Evolutionary conservation across 1,140 invertebrate species (phyloP), one percentile per base, ranked within the genome.

Genomic region (Prorops nasuta): DNA sequence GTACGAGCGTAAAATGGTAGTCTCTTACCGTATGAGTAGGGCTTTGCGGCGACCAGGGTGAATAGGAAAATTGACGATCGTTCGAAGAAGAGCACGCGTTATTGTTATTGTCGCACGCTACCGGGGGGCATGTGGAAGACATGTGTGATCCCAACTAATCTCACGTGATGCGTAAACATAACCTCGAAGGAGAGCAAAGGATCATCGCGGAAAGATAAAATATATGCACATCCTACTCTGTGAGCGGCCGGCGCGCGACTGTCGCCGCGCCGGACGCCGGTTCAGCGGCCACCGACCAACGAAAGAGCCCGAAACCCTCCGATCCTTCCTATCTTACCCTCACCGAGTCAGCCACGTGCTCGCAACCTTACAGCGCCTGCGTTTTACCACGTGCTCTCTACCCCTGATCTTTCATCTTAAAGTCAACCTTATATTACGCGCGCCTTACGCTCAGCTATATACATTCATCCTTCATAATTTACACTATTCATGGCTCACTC

Each of bases 181-280:
- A 71, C 65, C 64, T 66, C 50, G 56, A 62, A 38, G 39, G 20
- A 21, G 28, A 34, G n/a, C 39, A 22, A 19, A 50, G 12, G 16
- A 54, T 60, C 45, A 51, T 56, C 54, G 38, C 51, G 49, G 42
- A 51, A 49, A 61, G 51, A 12, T 57, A 63, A 60, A 70, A n/a
- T n/a, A n/a, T 56, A 66, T 54, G 69, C 66, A 61, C 58, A 67
- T 49, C 67, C 45, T 63, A 50, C 49, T 67, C 60, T 73, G 65
- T 60, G 74, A 76, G 72, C 71, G 72, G 73, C 73, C 70, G 67
- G 69, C 72, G 74, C 72, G 68, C 72, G 70, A 78, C 76, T 77
- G 72, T 56, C 61, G 39, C 22, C 49, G 46, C 44, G 54, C 42
- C 49, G 51, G 57, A 56, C 45, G 37, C 21, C 49, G 47, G 22